These are phyloP conservation scores for Myopa tessellatipennis DNA, from an alignment of 2,888 invertebrate species.

Conservation along the genomic window DNA sequence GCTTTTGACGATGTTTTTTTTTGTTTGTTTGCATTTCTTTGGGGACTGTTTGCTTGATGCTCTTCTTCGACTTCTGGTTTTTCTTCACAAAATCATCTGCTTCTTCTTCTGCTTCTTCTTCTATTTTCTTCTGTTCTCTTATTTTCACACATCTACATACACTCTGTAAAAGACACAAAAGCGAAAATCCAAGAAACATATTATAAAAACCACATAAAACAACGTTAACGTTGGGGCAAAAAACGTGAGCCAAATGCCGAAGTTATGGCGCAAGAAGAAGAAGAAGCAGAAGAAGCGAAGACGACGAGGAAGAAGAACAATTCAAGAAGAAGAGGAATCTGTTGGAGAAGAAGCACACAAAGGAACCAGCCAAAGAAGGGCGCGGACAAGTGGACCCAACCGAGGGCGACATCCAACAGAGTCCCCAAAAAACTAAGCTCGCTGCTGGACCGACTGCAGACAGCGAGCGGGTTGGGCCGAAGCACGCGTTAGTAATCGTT, in stretches of 20 bases:
- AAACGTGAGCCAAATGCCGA: slow-evolving; percentile 31
- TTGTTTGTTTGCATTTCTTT: not conserved
- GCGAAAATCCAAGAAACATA: not conserved
- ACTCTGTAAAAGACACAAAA: too few species aligned
- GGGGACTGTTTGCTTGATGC: not conserved
- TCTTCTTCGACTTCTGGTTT: not conserved
- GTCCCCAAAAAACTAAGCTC: not conserved
- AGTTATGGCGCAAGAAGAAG: not conserved
- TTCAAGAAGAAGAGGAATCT: not conserved
- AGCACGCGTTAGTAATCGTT: slow-evolving; percentile 9
- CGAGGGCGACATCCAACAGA: not conserved
- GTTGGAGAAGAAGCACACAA: slow-evolving; percentile 7
- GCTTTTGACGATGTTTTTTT: not conserved
- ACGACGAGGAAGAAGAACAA: not conserved
- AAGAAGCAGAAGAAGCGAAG: not conserved
- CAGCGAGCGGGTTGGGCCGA: not conserved
- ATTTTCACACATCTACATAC: not conserved
- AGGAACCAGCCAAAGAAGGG: slow-evolving; percentile 3
- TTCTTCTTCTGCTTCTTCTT: not conserved
- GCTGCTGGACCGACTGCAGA: not conserved
- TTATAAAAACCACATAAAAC: not conserved
- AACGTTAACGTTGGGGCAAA: not conserved
- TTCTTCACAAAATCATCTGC: not conserved
- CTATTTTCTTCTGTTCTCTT: not conserved
- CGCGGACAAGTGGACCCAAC: slow-evolving; percentile 20